These are phyloP conservation scores for Enteromius thamalakanensis DNA, from an alignment of 2,797 vertebrate genomes.

Conservation along the genomic window DNA sequence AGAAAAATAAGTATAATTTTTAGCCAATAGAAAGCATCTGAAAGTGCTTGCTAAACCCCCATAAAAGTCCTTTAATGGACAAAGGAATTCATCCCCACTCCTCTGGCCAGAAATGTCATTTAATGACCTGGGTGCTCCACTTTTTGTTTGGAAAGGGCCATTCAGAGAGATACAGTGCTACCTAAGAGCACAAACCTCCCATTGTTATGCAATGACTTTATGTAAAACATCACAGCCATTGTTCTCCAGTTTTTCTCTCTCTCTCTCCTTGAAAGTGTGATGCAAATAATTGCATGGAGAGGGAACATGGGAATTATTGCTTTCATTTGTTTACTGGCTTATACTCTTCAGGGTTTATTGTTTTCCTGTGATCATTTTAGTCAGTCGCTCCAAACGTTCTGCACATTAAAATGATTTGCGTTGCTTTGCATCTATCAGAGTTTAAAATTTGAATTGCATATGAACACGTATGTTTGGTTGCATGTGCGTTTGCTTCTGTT, in stretches of 20 bases:
- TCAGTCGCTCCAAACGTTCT: background rate
- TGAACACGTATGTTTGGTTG: slow-evolving; percentile 2
- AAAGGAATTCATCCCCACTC: slow-evolving; percentile 68
- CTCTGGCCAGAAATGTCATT: slow-evolving; percentile 61
- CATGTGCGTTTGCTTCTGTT: slow-evolving; percentile 32
- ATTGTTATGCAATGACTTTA: slow-evolving; percentile 64
- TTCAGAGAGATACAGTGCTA: slow-evolving; percentile 69
- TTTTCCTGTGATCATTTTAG: background rate
- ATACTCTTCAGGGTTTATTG: background rate
- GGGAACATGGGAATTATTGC: background rate
- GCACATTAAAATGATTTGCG: background rate
- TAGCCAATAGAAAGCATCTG: slow-evolving; percentile 61
- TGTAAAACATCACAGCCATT: slow-evolving; percentile 70
- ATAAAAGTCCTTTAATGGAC: slow-evolving; percentile 72
- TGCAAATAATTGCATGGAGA: slow-evolving; percentile 65
- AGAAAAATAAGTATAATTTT: slow-evolving; percentile 68
- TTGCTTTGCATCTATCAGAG: background rate
- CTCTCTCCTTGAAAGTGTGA: slow-evolving; percentile 63
- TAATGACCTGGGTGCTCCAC: slow-evolving; percentile 55
- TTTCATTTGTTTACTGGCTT: background rate
- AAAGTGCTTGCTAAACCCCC: slow-evolving; percentile 59
- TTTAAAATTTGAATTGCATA: slow-evolving; percentile 10
- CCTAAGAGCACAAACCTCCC: slow-evolving; percentile 69
- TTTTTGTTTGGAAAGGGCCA: slow-evolving; percentile 59
- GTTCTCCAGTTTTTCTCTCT: slow-evolving; percentile 56